Evolutionary conservation across 2,888 invertebrate genomes (phyloP).

Genomic region (Eudemis profundana): DNA sequence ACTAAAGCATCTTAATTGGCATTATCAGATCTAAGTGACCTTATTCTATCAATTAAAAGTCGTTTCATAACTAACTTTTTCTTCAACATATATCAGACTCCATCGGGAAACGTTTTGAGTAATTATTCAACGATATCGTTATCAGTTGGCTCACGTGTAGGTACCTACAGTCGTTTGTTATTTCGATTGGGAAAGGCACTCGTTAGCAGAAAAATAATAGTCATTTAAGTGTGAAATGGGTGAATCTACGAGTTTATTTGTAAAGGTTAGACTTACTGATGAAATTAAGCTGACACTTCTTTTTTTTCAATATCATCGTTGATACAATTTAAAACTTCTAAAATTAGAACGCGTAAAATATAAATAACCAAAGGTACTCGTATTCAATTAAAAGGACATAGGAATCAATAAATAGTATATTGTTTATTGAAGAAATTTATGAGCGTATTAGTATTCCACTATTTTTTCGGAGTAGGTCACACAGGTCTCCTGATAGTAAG

Average conservation of each 20-base stretch:
- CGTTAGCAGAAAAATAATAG: conserved; percentile 50
- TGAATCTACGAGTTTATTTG: conserved; percentile 1
- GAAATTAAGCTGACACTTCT: too few relatives aligned
- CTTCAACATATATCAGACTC: not conserved
- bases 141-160: conserved; percentile 55
- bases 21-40: not conserved
- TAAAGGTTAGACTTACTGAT: not conserved
- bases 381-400: too few relatives aligned
- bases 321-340: too few relatives aligned
- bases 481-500: too few relatives aligned
- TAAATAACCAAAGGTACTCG: too few relatives aligned
- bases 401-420: too few relatives aligned
- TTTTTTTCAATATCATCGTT: too few relatives aligned
- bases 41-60: not conserved
- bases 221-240: conserved; percentile 1
- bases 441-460: too few relatives aligned
- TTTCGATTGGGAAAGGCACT: conserved; percentile 60
- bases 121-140: conserved; percentile 62
- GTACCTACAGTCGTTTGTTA: conserved; percentile 64
- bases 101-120: conserved; percentile 54
- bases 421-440: too few relatives aligned
- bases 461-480: too few relatives aligned
- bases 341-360: too few relatives aligned
- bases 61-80: not conserved
- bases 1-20: conserved; percentile 7